Base-by-base conservation (phyloP, 2,888 invertebrate species). In the Heliconius hortense region DNA sequence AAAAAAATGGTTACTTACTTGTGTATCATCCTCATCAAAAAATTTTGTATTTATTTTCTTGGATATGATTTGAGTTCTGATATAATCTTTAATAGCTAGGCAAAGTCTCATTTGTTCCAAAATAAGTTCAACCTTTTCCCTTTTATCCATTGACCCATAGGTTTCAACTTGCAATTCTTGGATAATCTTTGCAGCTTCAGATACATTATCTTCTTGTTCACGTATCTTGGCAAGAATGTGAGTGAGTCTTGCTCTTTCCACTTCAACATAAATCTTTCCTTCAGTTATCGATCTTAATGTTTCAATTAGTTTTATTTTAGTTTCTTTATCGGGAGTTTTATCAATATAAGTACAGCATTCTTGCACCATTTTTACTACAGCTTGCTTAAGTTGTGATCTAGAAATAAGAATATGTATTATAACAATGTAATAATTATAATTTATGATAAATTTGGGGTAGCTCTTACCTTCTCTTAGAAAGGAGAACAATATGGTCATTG, bases 191-290 rank as follows among this genome's bases (percentile, higher is more conserved):
- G 98, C 98, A 24, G 99, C 99, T 83, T 97, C 98, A 10, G 96
- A 94, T 2, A 98, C 95, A 88, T 98, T 96, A 24, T 96, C 96
- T 86, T 97, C 97, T 2, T 96, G 96, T 85, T 98, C 97, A 79
- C 97, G 96, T 74, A 98, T 96, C 86, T 97, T 96, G 0, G 98
- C 97, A 78, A 98, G 90, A 81, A 97, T 97, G 84, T 98, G 97
- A 1, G 99, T 99, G 10, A 99, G 94, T 74, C 99, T 95, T 7
- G 99, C 99, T 83, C 99, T 95, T 90, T 99, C 99, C 13, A 99
- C 99, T 95, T 99, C 99, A n/a, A 99, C 99, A 89, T 99, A 99
- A 81, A 99, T 99, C 96, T 99, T 99, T 80, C 99, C 99, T 87
- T 99, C 99, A 0, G 99, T 99, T 2, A 99, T 99, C 8, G 96